These are phyloP conservation scores for Chelon labrosus DNA, from an alignment of 2,797 vertebrate species.

Conservation along the genomic window DNA sequence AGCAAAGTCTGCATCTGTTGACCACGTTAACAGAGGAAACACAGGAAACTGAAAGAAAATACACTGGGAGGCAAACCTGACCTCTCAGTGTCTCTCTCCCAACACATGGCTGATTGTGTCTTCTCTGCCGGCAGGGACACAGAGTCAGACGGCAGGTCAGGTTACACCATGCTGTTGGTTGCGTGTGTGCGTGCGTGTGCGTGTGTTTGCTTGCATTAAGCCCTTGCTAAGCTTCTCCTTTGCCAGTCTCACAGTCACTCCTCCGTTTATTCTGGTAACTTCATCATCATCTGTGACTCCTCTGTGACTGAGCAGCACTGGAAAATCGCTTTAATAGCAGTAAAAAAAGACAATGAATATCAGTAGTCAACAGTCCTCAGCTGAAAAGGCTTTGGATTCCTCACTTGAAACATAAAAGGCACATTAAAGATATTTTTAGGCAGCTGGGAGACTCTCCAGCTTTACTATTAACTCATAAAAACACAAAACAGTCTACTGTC, in stretches of 20 bases:
- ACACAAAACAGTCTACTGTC: not conserved
- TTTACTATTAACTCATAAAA: not conserved
- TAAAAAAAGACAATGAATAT: not conserved
- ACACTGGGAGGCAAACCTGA: constrained; percentile 46
- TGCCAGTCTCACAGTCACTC: constrained; percentile 45
- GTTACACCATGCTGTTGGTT: constrained; percentile 62
- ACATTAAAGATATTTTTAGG: not conserved
- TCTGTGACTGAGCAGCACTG: constrained; percentile 35
- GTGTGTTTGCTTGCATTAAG: constrained; percentile 37
- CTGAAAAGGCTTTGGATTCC: not conserved
- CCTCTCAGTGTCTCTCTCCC: constrained; percentile 34
- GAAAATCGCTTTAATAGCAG: constrained; percentile 24
- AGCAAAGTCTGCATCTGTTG: constrained; percentile 33
- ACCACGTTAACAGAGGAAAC: constrained; percentile 25
- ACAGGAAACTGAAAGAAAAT: constrained; percentile 49
- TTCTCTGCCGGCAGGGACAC: constrained; percentile 36
- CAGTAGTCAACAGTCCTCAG: constrained; percentile 7
- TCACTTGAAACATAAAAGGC: not conserved
- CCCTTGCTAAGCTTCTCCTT: constrained; percentile 47
- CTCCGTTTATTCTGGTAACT: constrained; percentile 52
- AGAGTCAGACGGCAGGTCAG: constrained; percentile 63
- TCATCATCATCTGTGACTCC: constrained; percentile 52
- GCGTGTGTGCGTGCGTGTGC: not conserved
- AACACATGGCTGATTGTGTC: constrained; percentile 73
- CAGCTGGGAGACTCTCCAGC: not conserved